These are phyloP conservation scores for Drosophila repletoides DNA, from an alignment of 1,140 invertebrate genomes.

Conservation along the genomic window DNA sequence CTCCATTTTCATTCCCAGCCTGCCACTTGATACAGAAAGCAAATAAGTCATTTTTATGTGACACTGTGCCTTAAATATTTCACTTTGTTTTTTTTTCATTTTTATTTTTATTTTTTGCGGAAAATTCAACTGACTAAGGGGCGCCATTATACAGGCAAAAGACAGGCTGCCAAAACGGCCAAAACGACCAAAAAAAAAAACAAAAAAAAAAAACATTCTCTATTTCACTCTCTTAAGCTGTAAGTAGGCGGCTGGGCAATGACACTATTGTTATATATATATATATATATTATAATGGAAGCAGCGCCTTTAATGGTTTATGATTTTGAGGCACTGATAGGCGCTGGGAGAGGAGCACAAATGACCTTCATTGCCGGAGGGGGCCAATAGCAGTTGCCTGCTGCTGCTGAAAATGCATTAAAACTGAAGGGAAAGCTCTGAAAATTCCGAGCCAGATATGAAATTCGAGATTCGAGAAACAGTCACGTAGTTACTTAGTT, in stretches of 20 bases:
- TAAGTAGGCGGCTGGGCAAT: constrained; percentile 49
- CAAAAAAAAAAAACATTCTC: too few species aligned
- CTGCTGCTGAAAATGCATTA: background rate
- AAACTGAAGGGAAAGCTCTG: background rate
- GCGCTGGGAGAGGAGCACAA: constrained; percentile 14
- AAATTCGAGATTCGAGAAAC: too few species aligned
- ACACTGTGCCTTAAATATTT: constrained; percentile 82
- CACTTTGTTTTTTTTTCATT: constrained; percentile 64
- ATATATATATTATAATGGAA: constrained; percentile 61
- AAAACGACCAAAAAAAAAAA: too few species aligned
- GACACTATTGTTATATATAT: constrained; percentile 73
- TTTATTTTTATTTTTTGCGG: background rate
- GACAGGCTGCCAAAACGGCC: background rate
- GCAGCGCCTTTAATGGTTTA: constrained; percentile 67
- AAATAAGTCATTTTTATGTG: constrained; percentile 82
- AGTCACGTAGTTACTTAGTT: too few species aligned
- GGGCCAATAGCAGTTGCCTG: constrained; percentile 12
- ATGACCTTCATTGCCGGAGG: constrained; percentile 50
- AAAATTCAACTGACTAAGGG: constrained; percentile 4
- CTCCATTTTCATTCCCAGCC: constrained; percentile 41
- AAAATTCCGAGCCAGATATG: background rate
- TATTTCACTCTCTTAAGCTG: background rate
- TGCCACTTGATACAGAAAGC: constrained; percentile 72
- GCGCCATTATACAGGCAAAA: constrained; percentile 55
- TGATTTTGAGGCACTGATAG: constrained; percentile 60